Base-by-base conservation (phyloP, 2,888 invertebrate species). In the Rutpela maculata region DNA sequence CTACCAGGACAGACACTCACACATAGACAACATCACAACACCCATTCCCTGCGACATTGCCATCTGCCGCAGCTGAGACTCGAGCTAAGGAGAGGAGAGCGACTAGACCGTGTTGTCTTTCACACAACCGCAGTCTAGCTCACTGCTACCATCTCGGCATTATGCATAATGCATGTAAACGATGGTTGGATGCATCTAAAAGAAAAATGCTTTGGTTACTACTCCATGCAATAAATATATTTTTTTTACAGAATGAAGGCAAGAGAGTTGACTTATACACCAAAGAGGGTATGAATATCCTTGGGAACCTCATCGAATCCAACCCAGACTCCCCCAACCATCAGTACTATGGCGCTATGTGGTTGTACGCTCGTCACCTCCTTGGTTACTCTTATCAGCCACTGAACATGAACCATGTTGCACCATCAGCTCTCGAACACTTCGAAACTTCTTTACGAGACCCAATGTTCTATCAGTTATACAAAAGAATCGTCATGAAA, bases 401-500 rank as follows among this genome's bases (percentile, higher is more conserved):
- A 55, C 31, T 86, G 84, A 86, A 78, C 81, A 90, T 91, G 35
- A 86, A 89, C 74, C 80, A 92, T 76, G 89, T 92, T 72, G 89
- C 91, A 0, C 94, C 94, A 55, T 93, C 94, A 15, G 92, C 90
- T 10, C 9, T 95, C 80, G 93, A 95, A 86, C 92, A 94, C 83
- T 92, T 92, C 84, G 93, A 93, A 85, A 94, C 94, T 12, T 90
- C 92, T 9, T 89, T 94, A 22, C 92, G 94, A 70, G 95, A 95
- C 85, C 95, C 95, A 9, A 93, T 92, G 50, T 94, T 94, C 91
- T 95, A 93, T 89, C 92, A 92, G 87, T 91, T 95, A 75, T 92
- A 90, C 91, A 93, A 93, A 86, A 92, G 92, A 79, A 91, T 95
- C 78, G 87, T 91, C 31, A 87, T 90, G 55, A 89, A 94, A 67